Evolutionary conservation across 2,888 invertebrate genomes (phyloP), one percentile per base, ranked within the genome.

Genomic region (Nomada ruficornis): DNA sequence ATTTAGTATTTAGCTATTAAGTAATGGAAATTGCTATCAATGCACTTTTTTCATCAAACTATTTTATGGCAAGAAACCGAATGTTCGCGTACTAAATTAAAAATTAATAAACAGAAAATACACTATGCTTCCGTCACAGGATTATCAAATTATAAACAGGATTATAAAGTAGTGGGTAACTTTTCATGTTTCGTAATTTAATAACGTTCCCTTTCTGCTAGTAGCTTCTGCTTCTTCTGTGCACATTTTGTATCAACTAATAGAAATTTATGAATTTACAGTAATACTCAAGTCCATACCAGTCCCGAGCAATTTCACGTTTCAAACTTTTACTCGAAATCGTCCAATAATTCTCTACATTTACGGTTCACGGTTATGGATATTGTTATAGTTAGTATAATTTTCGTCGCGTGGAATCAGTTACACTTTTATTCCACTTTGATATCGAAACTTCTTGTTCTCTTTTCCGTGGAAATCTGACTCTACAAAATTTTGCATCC

Each of bases 301-400:
- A 36, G 47, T 26, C 54, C 44, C 55, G 23, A 57, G 23, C 26
- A 55, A 65, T 55, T 57, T 57, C 57, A 29, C 11, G 44, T 73
- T 65, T 64, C 47, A 73, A 73, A 65, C 65, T 73, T 73, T 73
- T 73, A 65, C 65, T 47, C 20, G n/a, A n/a, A 44, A 55, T 18
- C 54, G 54, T 50, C 47, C 62, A 70, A 76, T 76, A 76, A 76
- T 70, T 75, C 60, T 62, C 20, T 11, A 11, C 73, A 15, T 47
- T 65, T 65, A 47, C 47, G 42, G 57, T n/a, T 20, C 13, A 57
- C 18, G 57, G 57, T 73, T 73, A 57, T 52, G 60, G 59, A 50
- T 65, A 73, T 26, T 42, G 57, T 57, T 29, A 20, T 47, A 73
- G 73, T 65, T 65, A 47, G 65, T 57, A 73, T 65, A 73, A 65